Evolutionary conservation across 2,888 invertebrate genomes (phyloP), one percentile per base, ranked within the genome.

Genomic region (Corbicula japonica): DNA sequence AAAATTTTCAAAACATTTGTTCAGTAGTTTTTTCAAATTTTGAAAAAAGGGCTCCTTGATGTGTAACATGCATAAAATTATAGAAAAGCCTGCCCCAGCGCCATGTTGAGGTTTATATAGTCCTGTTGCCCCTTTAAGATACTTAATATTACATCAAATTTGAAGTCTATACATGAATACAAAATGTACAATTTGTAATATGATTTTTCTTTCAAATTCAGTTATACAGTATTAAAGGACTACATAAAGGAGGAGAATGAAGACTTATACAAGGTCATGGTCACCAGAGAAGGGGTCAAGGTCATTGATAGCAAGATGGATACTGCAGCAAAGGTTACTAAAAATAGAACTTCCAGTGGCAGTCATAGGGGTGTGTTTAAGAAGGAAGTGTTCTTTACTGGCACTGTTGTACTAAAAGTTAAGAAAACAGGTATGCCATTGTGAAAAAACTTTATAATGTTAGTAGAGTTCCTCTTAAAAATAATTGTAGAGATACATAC

Each of bases 301-400:
- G 60, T 46, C 50, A 79, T 83, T 50, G 76, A 79, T 50, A 71
- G 48, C 26, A 79, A 79, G 58, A 56, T 83, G 44, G 76, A 76
- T 30, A 56, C 72, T 18, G 72, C 62, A 52, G 76, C 83, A 52
- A 83, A 83, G 83, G 79, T 83, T 21, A 76, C 77, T 18, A 77
- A 80, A 48, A 69, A 30, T 46, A 50, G 63, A 58, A 28, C 74
- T n/a, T 50, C 60, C n/a, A 34, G 34, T 52, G 76, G 62, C 5
- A 34, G 58, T 23, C 65, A 52, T 38, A 70, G 74, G 34, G 66
- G 66, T 15, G 23, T 61, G 1, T 44, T 72, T 52, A 76, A 71
- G 23, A 83, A 79, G 48, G 75, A 83, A 46, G 69, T 80, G 18
- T 83, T 83, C 75, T 83, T 80, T 34, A 75, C 75, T n/a, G 80